These are phyloP conservation scores for Drosophila mimetica DNA, from an alignment of 2,888 invertebrate genomes.

Conservation along the genomic window DNA sequence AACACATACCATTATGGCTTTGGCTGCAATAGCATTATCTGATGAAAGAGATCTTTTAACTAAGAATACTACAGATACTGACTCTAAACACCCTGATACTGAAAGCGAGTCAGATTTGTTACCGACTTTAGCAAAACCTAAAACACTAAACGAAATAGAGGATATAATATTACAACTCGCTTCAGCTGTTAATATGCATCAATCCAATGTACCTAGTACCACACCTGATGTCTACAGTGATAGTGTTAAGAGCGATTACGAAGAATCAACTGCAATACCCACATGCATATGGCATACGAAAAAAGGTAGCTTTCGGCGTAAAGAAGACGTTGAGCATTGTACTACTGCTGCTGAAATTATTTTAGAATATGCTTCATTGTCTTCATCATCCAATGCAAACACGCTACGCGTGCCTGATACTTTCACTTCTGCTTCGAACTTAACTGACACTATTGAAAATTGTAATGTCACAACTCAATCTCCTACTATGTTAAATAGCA, in stretches of 20 bases:
- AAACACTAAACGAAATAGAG: constrained; percentile 64
- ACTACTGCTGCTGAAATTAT: constrained; percentile 75
- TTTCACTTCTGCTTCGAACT: not conserved
- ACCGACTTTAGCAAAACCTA: constrained; percentile 17
- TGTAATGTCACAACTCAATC: constrained; percentile 26
- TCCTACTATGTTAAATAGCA: constrained; percentile 14
- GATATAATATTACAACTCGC: constrained; percentile 64
- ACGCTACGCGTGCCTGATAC: constrained; percentile 5
- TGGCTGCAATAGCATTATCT: constrained; percentile 74
- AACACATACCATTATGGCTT: constrained; percentile 62
- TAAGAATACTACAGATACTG: not conserved
- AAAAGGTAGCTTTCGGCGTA: constrained; percentile 16
- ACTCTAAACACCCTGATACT: constrained; percentile 22
- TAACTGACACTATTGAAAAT: constrained; percentile 26
- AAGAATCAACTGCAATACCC: constrained; percentile 37
- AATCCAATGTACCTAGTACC: not conserved
- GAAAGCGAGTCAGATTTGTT: constrained; percentile 11
- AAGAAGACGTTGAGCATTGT: constrained; percentile 36
- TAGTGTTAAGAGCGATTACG: constrained; percentile 29
- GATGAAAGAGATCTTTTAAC: constrained; percentile 48
- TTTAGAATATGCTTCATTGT: constrained; percentile 68
- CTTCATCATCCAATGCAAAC: constrained; percentile 35
- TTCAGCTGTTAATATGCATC: constrained; percentile 15
- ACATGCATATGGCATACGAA: constrained; percentile 77
- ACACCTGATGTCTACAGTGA: constrained; percentile 32